Base-by-base conservation (phyloP, 2,888 invertebrate genomes). In the Perdita meconis region DNA sequence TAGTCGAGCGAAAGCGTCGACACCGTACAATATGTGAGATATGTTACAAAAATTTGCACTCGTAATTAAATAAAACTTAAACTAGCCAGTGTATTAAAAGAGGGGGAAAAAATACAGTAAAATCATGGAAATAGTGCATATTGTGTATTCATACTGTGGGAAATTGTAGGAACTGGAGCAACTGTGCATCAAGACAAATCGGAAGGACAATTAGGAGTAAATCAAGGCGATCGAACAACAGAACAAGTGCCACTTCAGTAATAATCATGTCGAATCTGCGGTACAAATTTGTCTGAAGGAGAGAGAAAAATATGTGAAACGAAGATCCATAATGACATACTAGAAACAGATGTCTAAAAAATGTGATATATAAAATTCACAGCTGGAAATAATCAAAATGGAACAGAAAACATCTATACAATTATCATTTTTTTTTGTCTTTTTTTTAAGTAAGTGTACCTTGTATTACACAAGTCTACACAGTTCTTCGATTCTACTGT, bases 361-460 rank as follows among this genome's bases (percentile, higher is more conserved):
- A 79, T 85, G 86, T 85, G 86, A 86, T 86, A 85, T 69, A 73
- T 57, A 69, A 61, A 70, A 78, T 76, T 86, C 86, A 83, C 86
- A 82, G 63, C 66, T 63, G 56, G 78, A 73, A 64, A 85, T 85
- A 84, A 85, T 85, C 85, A 85, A 85, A 85, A 84, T 73, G 72
- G 67, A 80, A 79, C 47, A 61, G 51, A 64, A 79, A 68, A 65
- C 13, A 67, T 71, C 71, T 81, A 61, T 80, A 75, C 65, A 51
- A 72, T 76, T 79, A 77, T 80, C 73, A 77, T 71, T 60, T 34
- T 30, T 42, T 70, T 40, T 69, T 59, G 44, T 57, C 30, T 63
- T 63, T 72, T 79, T 69, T 66, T 68, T 74, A 44, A 16, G 44
- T 72, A 60, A 50, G 74, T 70, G 70, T 87, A 86, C 71, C 64